Conservation (phyloP, 2,888 invertebrate species). For the Choristoneura rosaceana region DNA sequence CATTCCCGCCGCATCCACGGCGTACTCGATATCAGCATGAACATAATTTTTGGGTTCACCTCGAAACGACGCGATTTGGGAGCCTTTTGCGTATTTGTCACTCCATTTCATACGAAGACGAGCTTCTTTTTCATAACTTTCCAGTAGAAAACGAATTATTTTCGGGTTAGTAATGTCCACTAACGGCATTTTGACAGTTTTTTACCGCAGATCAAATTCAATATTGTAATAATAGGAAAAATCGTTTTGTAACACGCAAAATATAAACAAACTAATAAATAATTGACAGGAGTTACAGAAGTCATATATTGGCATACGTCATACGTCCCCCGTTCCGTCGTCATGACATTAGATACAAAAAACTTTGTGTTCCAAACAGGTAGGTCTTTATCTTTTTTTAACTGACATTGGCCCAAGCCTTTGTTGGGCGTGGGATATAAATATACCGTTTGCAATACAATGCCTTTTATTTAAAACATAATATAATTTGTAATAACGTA, state of each 20-base stretch:
- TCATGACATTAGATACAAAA: no score
- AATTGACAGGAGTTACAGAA: not conserved
- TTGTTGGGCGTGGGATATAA: no score
- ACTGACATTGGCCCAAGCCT: no score
- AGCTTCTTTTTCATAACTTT: constrained; percentile 14
- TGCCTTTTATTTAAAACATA: no score
- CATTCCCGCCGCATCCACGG: not conserved
- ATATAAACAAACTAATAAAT: not conserved
- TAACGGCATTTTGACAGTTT: not conserved
- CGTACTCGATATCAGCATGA: constrained; percentile 9
- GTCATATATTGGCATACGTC: not conserved
- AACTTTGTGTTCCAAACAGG: no score
- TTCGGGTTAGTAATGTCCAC: constrained; percentile 6
- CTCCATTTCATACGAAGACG: constrained; percentile 12
- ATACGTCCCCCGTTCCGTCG: not conserved
- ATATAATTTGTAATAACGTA: no score
- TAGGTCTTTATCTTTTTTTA: no score
- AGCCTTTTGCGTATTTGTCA: not conserved
- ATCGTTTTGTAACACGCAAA: not conserved
- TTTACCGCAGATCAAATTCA: not conserved
- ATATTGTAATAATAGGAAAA: not conserved
- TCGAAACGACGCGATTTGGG: not conserved
- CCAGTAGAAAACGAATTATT: not conserved
- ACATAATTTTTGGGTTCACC: constrained; percentile 2
- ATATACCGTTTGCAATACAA: no score